phyloP scores from a whole-genome alignment of 2,888 invertebrate genomes.

The Entomobrya multifasciata region DNA sequence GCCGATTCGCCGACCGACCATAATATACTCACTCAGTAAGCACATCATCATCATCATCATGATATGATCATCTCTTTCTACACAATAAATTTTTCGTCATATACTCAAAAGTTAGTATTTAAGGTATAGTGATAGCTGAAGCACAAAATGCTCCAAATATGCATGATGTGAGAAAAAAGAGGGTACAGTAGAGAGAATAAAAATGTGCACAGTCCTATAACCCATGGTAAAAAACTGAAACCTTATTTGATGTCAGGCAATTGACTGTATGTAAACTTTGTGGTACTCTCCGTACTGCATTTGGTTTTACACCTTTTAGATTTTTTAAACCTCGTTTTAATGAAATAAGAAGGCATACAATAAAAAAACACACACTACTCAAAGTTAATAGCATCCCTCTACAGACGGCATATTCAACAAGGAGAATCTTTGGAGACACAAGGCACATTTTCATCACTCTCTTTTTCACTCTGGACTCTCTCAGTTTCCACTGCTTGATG shows the following conservation, averaged over 20 bases:
- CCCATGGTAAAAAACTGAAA: not conserved
- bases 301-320: conserved; percentile 14
- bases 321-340: not conserved
- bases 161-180: not conserved
- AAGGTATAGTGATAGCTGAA: no score
- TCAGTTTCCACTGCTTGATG: no score
- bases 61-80: not conserved
- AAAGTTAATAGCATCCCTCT: conserved; percentile 8
- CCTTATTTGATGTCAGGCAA: not conserved
- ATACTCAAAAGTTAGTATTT: no score
- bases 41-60: not conserved
- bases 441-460: conserved; percentile 11
- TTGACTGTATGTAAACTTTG: no score
- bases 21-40: not conserved
- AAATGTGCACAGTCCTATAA: not conserved
- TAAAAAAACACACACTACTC: not conserved
- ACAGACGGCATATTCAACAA: conserved; percentile 48
- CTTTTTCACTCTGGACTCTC: not conserved
- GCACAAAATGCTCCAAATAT: not conserved
- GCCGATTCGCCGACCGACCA: conserved; percentile 14
- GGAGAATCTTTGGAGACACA: conserved; percentile 35
- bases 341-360: not conserved
- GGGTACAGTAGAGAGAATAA: not conserved
- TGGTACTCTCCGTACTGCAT: no score
- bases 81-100: not conserved